phyloP scores from a whole-genome alignment of 2,888 invertebrate genomes.

The Drosophila testacea region DNA sequence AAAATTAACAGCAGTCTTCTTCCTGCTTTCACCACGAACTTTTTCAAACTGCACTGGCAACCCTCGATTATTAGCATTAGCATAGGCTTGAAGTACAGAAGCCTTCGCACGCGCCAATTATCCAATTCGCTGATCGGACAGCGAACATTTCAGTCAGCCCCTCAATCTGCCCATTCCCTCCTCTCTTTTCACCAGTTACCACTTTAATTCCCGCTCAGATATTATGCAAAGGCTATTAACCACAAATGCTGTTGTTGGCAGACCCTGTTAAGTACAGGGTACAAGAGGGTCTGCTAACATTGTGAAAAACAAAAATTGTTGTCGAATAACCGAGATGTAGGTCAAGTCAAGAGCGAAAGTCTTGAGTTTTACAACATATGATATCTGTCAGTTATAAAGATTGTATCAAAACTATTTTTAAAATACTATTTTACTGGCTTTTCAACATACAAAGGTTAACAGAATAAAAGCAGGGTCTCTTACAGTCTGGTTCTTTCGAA shows the following conservation, averaged over 20 bases:
- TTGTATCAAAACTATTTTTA: no score
- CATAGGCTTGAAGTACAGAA: slow-evolving; percentile 24
- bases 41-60: slow-evolving; percentile 52
- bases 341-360: no score
- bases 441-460: no score
- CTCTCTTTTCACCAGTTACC: neutral
- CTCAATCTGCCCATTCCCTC: neutral
- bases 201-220: slow-evolving; percentile 39
- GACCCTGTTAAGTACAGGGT: no score
- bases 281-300: no score
- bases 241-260: slow-evolving; percentile 35
- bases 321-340: no score
- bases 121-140: slow-evolving; percentile 70
- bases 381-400: no score
- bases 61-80: slow-evolving; percentile 53
- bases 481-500: no score
- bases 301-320: no score
- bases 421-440: no score
- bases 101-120: slow-evolving; percentile 78
- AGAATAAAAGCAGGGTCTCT: no score
- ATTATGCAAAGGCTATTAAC: slow-evolving; percentile 77
- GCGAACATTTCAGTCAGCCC: slow-evolving; percentile 11
- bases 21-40: slow-evolving; percentile 68
- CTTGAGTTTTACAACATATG: no score
- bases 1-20: slow-evolving; percentile 26